Evolutionary conservation across 1,140 invertebrate species (phyloP), one percentile per base, ranked within the genome.

Genomic region (Latrodectus geometricus): DNA sequence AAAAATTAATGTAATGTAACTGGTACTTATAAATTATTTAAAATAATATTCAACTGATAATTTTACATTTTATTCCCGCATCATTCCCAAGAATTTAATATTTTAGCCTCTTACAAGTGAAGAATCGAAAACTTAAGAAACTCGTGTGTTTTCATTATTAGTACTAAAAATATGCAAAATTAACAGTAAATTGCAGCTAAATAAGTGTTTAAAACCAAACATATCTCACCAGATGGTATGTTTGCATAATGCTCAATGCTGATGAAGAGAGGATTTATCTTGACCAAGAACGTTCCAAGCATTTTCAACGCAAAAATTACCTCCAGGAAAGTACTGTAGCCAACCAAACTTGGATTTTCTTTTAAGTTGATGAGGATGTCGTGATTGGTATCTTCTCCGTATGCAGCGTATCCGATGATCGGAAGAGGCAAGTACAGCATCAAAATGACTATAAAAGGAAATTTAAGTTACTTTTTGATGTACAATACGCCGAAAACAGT

Each of bases 401-500:
- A 82, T 2, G 80, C 80, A 21, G 80, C 80, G 15, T 82, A 82
- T n/a, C 80, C 80, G 9, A 82, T 12, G 4, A 73, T 48, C 0
- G 69, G 17, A 8, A 82, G 52, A n/a, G 70, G 70, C 54, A 73
- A 12, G 11, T 73, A 82, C 0, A 82, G 9, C 12, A n/a, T 11
- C 3, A 56, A 48, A 48, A 73, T 49, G 56, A 61, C 69, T 65
- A 50, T 17, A 82, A 73, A 52, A n/a, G 54, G 8, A 54, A 54
- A 54, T 20, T 20, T 20, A n/a, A 4, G 8, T 1, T 35, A 5
- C 5, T 35, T 35, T 5, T 5, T 35, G 5, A 1, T 35, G 5
- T 35, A 35, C 35, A 1, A 35, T 35, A 5, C 1, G 35, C 35
- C 1, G 35, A 35, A 35, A 35, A 35, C 35, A 35, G 5, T 35